Evolutionary conservation across 2,797 vertebrate species (phyloP), one percentile per base, ranked within the genome.

Genomic region (Labeo calbasu): DNA sequence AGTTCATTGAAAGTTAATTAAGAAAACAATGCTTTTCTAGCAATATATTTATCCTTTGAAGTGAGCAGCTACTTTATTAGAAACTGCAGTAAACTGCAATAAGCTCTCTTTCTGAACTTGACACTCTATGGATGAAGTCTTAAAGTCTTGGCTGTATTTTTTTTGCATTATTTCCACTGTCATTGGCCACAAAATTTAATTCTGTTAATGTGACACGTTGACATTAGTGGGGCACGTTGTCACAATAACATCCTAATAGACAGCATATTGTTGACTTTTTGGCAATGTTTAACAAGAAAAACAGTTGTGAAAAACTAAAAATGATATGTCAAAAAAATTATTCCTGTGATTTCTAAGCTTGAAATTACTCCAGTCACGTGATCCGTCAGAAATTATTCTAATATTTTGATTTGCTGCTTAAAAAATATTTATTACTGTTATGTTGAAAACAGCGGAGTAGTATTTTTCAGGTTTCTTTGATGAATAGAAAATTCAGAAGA

Each of bases 1-100:
- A 86, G 85, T 83, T 77, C 69, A 83, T 40, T 69, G 68, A 69
- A 59, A 83, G 69, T 86, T 83, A 86, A 86, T 83, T 86, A 79
- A 71, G 50, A 77, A 79, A 73, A 83, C 55, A 79, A 25, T 71
- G 23, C n/a, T 65, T 48, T 61, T 66, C 68, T 66, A 43, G 51
- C 63, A 70, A 61, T 70, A 61, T 70, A 43, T 23, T 50, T 50
- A 70, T 78, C 57, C 19, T 82, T 77, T 61, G 51, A 81, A 69
- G 65, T 48, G 25, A 43, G n/a, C 17, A 43, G 21, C 32, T 25
- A 51, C 23, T 51, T 57, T 46, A 17, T 40, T 12, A 28, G 12
- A 75, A 82, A 50, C 28, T 75, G 43, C 9, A 53, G 12, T 61
- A n/a, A 72, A 46, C 25, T 61, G 19, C 32, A 57, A 36, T n/a